phyloP scores from a whole-genome alignment of 2,113 vertebrate species.

The Rhinichthys klamathensis region DNA sequence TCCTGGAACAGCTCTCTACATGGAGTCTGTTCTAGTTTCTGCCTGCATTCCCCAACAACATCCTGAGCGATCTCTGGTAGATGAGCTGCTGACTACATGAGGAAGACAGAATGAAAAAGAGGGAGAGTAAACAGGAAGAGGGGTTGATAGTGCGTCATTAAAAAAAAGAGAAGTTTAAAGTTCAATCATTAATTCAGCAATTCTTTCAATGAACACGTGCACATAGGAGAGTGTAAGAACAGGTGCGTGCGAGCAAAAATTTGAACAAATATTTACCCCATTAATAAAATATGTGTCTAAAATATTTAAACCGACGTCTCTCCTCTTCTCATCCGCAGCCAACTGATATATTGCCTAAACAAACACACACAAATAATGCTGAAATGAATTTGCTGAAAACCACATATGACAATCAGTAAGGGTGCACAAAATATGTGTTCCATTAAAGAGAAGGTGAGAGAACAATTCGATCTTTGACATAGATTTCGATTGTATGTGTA shows the following conservation, averaged over 20 bases:
- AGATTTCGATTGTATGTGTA: background rate
- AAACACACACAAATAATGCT: slow-evolving; percentile 4
- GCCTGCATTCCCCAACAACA: slow-evolving; percentile 77
- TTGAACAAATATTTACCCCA: slow-evolving; percentile 69
- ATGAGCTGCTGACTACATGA: slow-evolving; percentile 38
- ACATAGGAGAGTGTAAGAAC: background rate
- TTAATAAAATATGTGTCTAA: slow-evolving; percentile 80
- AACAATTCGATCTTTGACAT: background rate
- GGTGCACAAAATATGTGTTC: background rate
- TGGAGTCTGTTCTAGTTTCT: slow-evolving; percentile 81
- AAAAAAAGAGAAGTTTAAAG: background rate
- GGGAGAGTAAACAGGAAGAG: slow-evolving; percentile 45
- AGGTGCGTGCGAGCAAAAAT: background rate
- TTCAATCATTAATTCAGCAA: background rate
- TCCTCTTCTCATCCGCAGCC: slow-evolving; percentile 83
- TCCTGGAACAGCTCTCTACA: slow-evolving; percentile 86
- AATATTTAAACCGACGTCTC: slow-evolving; percentile 74
- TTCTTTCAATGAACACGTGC: background rate
- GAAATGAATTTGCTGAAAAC: background rate
- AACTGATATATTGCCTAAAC: slow-evolving; percentile 84
- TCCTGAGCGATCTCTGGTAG: slow-evolving; percentile 72
- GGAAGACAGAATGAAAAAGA: slow-evolving; percentile 78
- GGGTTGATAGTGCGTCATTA: slow-evolving; percentile 12
- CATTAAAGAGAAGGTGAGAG: background rate
- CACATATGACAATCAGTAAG: no score